Evolutionary conservation across 2,113 vertebrate genomes (phyloP), one percentile per base, ranked within the genome.

Genomic region (Gallinago jamesoni): DNA sequence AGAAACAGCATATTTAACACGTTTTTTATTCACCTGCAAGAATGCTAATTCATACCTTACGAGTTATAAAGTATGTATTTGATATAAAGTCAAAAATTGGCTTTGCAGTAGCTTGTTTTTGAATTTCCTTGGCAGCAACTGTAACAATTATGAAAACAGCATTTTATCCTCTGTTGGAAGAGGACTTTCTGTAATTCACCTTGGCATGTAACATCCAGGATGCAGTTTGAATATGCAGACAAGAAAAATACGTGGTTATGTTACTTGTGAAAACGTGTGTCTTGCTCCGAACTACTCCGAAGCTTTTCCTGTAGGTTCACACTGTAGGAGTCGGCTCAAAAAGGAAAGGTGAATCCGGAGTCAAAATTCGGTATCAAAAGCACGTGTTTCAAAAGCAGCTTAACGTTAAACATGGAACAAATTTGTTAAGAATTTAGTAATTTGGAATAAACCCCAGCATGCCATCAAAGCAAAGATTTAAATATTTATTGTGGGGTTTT

Each of bases 221-320:
- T 53, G 56, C 22, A 39, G 50, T 20, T 74, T 33, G 35, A 7
- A 70, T 75, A 57, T 8, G 47, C 11, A 15, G 41, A 37, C 62
- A 4, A n/a, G 57, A n/a, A 28, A 79, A 76, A 25, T 9, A 6
- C 22, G 28, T 28, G 14, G 14, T 59, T 57, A 18, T 6, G 5
- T 39, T 56, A 16, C 56, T 57, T 0, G 53, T 72, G n/a, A 12
- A 50, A 31, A 31, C 0, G 0, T 8, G 23, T 19, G 50, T 10
- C 50, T 47, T 5, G 2, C 81, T 72, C 52, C 72, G 16, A 81
- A 69, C 39, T 33, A 31, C 16, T n/a, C n/a, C n/a, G n/a, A 25
- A 31, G 11, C 21, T 3, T 52, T 39, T 57, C 22, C 8, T 62
- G 8, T 10, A 24, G 14, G 9, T 63, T 31, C 30, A 4, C 0